Evolutionary conservation across 92 coral and sea anemone genomes (phyloP), one percentile per base, ranked within the genome.

Genomic region (Scolanthus callimorphus): DNA sequence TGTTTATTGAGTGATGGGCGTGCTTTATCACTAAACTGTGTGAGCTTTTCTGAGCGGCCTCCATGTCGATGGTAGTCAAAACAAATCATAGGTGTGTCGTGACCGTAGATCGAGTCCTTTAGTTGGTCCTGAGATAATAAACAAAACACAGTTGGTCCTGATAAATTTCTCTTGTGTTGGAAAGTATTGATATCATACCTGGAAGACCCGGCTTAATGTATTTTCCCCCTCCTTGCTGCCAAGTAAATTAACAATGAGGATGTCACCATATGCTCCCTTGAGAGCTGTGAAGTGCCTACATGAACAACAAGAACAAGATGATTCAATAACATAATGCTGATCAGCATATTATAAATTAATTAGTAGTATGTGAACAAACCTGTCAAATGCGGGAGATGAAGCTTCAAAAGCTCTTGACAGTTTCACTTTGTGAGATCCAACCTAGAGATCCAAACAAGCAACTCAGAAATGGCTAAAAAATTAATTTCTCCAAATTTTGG

Each of bases 341-440:
- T n/a, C n/a, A n/a, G n/a, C n/a, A n/a, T n/a, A n/a, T n/a, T n/a
- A n/a, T n/a, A n/a, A n/a, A n/a, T n/a, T n/a, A n/a, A n/a, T n/a
- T n/a, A n/a, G n/a, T n/a, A n/a, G n/a, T n/a, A n/a, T n/a, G n/a
- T 2, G 2, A 4, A 13, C 62, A 53, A 46, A 91, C 97, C 96
- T 89, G 63, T 84, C 90, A 78, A 94, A 94, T 1, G 87, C 97
- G 1, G 96, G 94, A 46, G 99, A 88, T 11, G 99, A 88, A n/a
- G 99, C 97, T 67, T 84, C 91, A 68, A 94, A 94, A n/a, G 96
- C 99, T 61, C 99, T 56, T 19, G 99, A 94, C 13, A 94, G 78
- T 59, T 90, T 90, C 0, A 94, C 95, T 62, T 89, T 88, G 70
- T 94, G 99, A 9, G 99, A 94, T 12, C 99, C 99, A 68, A 94